Base-by-base conservation (phyloP, 1,140 invertebrate species). In the Anastrepha obliqua region DNA sequence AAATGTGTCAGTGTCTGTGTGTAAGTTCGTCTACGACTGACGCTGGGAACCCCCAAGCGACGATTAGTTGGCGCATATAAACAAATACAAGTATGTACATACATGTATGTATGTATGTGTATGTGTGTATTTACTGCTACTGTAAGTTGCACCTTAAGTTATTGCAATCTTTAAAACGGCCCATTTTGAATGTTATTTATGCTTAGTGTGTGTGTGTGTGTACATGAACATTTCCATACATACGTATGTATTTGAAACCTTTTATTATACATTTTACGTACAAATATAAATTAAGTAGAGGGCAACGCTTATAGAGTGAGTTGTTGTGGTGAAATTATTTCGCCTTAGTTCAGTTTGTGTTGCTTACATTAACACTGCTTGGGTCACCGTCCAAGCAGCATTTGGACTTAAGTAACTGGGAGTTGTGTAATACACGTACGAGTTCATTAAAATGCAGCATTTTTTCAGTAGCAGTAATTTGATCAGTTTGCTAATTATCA, bases 271-370 rank as follows among this genome's bases (percentile, higher is more conserved):
- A 29, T 39, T 11, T 39, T 29, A 29, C 7, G 65, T 42, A 39
- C 39, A 11, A 29, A 42, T 67, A 42, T 29, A 29, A 29, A 29
- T 29, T 29, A 29, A 29, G 29, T 29, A 29, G 29, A 29, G 29
- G 29, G 39, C 39, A 67, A 11, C 65, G 11, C 29, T 39, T 39
- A 39, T 67, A 47, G 47, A 74, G 70, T 74, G 42, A 74, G 44
- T 20, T 47, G 70, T 74, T 74, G 65, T 39, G 65, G 65, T 13
- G 65, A 70, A 70, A 44, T 70, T 70, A 70, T 70, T 42, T 70
- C 65, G 65, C 65, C 20, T 13, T 20, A 64, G 20, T 64, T 29
- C 29, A 29, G 29, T 29, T 29, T 29, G 29, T 29, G 29, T 29
- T 29, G 29, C 29, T 29, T 55, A 9, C 9, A 55, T 5, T 55